Evolutionary conservation across 1,140 invertebrate genomes (phyloP).

Genomic region (Antheraea mylitta): DNA sequence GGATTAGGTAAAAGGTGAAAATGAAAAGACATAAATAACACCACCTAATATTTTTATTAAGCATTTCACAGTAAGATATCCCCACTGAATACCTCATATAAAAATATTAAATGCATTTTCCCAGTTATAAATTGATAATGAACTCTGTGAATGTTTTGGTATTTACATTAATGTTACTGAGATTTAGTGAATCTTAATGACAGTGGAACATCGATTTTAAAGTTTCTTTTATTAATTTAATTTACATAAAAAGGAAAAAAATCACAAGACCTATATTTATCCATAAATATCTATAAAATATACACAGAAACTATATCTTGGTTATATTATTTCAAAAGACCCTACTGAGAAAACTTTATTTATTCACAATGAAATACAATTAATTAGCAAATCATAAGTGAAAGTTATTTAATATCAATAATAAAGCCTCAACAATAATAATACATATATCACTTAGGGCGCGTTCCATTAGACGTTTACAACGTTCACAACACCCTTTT

Average conservation of each 20-base stretch:
- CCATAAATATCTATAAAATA: constrained; percentile 46
- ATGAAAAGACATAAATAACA: constrained; percentile 15
- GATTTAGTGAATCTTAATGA: constrained; percentile 40
- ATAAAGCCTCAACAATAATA: not conserved
- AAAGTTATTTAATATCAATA: constrained; percentile 11
- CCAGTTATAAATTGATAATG: constrained; percentile 56
- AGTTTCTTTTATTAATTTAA: constrained; percentile 37
- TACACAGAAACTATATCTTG: constrained; percentile 32
- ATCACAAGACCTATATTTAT: constrained; percentile 31
- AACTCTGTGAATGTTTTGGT: constrained; percentile 52
- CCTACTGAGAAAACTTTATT: constrained; percentile 17
- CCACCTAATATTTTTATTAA: constrained; percentile 76
- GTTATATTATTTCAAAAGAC: constrained; percentile 25
- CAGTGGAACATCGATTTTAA: constrained; percentile 55
- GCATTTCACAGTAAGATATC: constrained; percentile 46
- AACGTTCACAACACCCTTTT: too few species aligned
- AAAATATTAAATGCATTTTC: constrained; percentile 73
- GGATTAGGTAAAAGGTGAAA: not conserved
- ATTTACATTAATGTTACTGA: constrained; percentile 60
- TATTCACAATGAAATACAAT: constrained; percentile 18
- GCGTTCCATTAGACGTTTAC: too few species aligned
- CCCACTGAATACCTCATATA: constrained; percentile 65
- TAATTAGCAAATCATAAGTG: constrained; percentile 25
- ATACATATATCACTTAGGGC: constrained; percentile 51
- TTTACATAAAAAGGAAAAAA: constrained; percentile 51